Percentiles rank a stretch among this genome's conserved stretches.
Evolutionary conservation across 2,888 invertebrate species (phyloP).

Genomic region (Tinea pellionella): DNA sequence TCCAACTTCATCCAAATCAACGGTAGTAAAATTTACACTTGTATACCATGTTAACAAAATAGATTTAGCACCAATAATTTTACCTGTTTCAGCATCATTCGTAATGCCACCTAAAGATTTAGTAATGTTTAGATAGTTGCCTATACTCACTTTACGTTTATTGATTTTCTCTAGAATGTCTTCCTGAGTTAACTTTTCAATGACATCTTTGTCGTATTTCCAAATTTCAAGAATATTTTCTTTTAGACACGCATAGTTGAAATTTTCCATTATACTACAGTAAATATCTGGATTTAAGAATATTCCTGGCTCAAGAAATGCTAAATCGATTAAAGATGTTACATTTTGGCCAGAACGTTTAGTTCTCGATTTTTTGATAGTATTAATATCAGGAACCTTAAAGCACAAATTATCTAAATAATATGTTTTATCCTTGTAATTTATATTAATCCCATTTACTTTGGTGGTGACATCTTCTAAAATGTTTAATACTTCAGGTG

Average conservation of each 20-base stretch:
- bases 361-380: conserved; percentile 20
- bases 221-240: conserved; percentile 78
- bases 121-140: conserved; percentile 73
- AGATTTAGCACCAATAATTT: conserved; percentile 73
- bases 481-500: conserved; percentile 66
- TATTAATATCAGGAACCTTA: conserved; percentile 41
- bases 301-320: conserved; percentile 66
- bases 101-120: conserved; percentile 72
- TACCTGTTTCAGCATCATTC: conserved; percentile 66
- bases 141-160: conserved; percentile 71
- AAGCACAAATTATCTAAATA: conserved; percentile 48
- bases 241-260: conserved; percentile 72
- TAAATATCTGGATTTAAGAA: conserved; percentile 69
- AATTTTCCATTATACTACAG: conserved; percentile 72
- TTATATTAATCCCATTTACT: conserved; percentile 47
- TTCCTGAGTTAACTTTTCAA: conserved; percentile 65
- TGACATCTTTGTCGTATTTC: conserved; percentile 67
- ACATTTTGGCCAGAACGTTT: conserved; percentile 30
- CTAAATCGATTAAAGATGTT: conserved; percentile 20
- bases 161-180: conserved; percentile 74
- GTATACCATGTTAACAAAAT: conserved; percentile 74
- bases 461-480: conserved; percentile 63
- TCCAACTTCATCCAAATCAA: conserved; percentile 74
- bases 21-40: conserved; percentile 74
- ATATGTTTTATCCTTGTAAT: conserved; percentile 30